phyloP scores from a whole-genome alignment of 1,140 invertebrate genomes.

The Gonioctena quinquepunctata region DNA sequence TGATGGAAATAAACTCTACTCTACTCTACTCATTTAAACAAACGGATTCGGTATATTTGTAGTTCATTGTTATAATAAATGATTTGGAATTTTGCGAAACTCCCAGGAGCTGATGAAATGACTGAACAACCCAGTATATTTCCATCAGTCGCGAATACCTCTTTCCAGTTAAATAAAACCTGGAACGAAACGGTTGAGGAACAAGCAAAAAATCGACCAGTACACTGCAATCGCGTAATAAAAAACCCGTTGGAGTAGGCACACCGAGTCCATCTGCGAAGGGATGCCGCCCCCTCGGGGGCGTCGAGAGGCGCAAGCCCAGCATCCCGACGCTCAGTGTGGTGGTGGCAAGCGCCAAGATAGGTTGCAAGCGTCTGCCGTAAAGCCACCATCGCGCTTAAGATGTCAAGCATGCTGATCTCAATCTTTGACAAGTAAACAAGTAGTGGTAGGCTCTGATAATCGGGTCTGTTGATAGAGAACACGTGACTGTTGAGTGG shows the following conservation, averaged over 20 bases:
- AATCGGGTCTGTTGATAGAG: not conserved
- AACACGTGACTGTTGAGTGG: not conserved
- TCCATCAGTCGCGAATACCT: not conserved
- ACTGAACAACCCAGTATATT: no score
- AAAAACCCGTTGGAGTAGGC: conserved; percentile 18
- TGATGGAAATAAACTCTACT: no score
- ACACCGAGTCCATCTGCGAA: conserved; percentile 17
- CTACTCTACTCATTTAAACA: no score
- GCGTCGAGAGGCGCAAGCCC: conserved; percentile 19
- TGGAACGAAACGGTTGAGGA: not conserved
- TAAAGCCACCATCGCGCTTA: conserved; percentile 12
- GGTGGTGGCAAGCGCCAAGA: conserved; percentile 14
- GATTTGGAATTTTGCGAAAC: no score
- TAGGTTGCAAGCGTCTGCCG: not conserved
- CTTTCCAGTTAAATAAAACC: not conserved
- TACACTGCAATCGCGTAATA: conserved; percentile 11
- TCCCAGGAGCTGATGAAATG: no score
- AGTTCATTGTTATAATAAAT: no score
- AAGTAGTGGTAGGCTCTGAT: not conserved
- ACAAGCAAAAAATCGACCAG: conserved; percentile 8
- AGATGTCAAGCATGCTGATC: conserved; percentile 18
- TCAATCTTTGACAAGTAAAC: conserved; percentile 3
- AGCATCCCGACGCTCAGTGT: conserved; percentile 25
- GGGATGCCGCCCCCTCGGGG: conserved; percentile 14
- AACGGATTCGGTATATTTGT: no score